Percentiles rank a stretch among this genome's conserved stretches.
Conservation (phyloP, 2,797 vertebrate genomes). For the Hipposideros larvatus region DNA sequence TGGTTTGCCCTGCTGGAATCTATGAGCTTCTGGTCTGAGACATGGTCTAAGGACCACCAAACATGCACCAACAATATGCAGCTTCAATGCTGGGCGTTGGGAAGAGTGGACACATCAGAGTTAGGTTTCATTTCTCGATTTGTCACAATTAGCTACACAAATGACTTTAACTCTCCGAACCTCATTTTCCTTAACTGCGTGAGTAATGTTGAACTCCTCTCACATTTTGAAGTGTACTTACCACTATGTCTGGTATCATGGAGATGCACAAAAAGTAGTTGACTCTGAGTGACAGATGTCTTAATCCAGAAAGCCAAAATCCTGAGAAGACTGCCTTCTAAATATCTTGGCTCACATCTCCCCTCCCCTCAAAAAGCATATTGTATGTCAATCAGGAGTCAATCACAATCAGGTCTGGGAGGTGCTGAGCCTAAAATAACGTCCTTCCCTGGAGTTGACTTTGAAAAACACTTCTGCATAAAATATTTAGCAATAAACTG, state of each 20-base stretch:
- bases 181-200: not conserved
- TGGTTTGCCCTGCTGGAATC: not conserved
- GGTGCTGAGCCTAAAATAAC: not conserved
- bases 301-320: not conserved
- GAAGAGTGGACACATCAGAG: not conserved
- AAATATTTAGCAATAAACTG: not conserved
- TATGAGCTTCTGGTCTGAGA: not conserved
- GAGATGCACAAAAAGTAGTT: not conserved
- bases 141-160: not conserved
- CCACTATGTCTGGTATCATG: not conserved
- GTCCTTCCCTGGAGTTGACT: not conserved
- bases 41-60: not conserved
- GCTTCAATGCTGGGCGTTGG: not conserved
- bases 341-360: not conserved
- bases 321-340: not conserved
- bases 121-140: not conserved
- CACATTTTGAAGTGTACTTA: conserved; percentile 16
- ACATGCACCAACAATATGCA: not conserved
- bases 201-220: not conserved
- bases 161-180: not conserved
- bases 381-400: not conserved
- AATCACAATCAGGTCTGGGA: not conserved
- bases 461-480: not conserved
- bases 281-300: not conserved
- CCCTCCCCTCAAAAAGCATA: not conserved